A percentile compares a stretch with the other conserved stretches of the same genome.
These are phyloP conservation scores for Zaprionus kolodkinae DNA, from an alignment of 1,140 invertebrate genomes.

Conservation along the genomic window DNA sequence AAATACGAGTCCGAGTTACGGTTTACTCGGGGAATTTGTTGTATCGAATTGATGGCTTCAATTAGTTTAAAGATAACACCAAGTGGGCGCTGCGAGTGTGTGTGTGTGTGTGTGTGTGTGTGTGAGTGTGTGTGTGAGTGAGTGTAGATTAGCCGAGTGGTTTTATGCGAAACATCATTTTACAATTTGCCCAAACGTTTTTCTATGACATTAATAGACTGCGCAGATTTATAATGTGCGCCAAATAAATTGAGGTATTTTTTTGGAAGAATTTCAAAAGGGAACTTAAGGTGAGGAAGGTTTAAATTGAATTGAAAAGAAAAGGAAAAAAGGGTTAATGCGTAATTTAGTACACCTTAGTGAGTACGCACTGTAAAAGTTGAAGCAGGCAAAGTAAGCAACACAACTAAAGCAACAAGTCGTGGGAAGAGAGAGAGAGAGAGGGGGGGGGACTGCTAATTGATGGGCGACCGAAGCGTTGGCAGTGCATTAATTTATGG, in stretches of 20 bases:
- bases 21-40: slow-evolving; percentile 21
- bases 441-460: neutral
- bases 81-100: neutral
- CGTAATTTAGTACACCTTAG: neutral
- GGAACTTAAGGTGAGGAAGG: neutral
- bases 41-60: slow-evolving; percentile 46
- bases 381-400: neutral
- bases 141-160: slow-evolving; percentile 7
- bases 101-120: slow-evolving; percentile 3
- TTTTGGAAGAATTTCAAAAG: neutral
- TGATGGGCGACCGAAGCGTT: neutral
- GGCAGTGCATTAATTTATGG: slow-evolving; percentile 11
- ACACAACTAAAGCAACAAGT: neutral
- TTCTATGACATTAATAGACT: slow-evolving; percentile 9
- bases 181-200: slow-evolving; percentile 16
- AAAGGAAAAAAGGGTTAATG: too few species aligned
- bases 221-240: slow-evolving; percentile 6
- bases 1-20: slow-evolving; percentile 45
- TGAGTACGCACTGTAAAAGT: neutral
- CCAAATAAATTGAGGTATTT: slow-evolving; percentile 12
- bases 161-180: slow-evolving; percentile 24
- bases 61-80: slow-evolving; percentile 47
- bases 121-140: neutral
- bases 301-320: neutral
- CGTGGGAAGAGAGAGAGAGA: too few species aligned